These are phyloP conservation scores for Oligia latruncula DNA, from an alignment of 2,888 invertebrate species.

Conservation along the genomic window DNA sequence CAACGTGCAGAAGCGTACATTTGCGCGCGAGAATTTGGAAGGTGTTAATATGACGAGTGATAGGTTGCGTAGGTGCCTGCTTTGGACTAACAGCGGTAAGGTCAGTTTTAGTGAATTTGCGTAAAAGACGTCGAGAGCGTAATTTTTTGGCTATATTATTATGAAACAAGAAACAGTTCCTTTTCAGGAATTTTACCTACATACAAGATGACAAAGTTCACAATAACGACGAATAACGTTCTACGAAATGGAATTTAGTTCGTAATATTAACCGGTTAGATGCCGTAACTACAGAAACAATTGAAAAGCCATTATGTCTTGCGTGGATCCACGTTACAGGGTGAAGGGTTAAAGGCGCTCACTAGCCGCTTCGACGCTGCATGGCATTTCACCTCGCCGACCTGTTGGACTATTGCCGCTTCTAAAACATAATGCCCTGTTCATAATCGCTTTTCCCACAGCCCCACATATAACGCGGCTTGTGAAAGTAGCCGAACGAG, in stretches of 20 bases:
- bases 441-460: slow-evolving; percentile 8
- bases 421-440: not conserved
- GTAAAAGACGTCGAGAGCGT: not conserved
- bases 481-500: slow-evolving; percentile 34
- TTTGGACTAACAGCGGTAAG: no score
- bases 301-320: no score
- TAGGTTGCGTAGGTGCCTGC: not conserved
- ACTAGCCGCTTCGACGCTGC: no score
- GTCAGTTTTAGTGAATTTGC: not conserved
- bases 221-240: no score
- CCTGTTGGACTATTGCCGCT: no score
- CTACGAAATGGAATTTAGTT: not conserved
- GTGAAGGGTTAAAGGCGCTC: no score
- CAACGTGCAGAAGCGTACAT: not conserved
- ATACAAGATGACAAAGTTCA: not conserved
- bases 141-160: not conserved
- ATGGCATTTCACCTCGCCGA: not conserved
- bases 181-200: not conserved
- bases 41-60: not conserved
- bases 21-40: not conserved
- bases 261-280: not conserved
- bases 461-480: not conserved
- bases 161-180: not conserved
- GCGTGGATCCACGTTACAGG: no score
- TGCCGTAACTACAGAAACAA: no score